A percentile compares a stretch with the other conserved stretches of the same genome.
Evolutionary conservation across 2,888 invertebrate genomes (phyloP).

Genomic region (Eustalomyia histrio): DNA sequence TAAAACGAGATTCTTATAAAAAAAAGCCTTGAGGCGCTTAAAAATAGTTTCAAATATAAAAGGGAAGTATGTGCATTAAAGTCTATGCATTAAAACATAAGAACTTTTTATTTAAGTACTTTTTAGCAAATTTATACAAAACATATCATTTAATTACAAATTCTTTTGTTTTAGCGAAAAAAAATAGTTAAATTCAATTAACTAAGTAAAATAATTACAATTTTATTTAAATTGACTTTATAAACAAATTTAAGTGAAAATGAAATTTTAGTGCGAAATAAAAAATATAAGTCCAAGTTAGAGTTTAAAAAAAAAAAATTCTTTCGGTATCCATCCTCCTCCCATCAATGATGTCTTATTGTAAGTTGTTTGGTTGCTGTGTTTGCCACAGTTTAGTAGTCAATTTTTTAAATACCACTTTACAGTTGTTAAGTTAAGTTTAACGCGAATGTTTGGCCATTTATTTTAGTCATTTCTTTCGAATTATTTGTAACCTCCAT

Average conservation of each 20-base stretch:
- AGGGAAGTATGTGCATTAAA: slow-evolving; percentile 27
- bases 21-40: slow-evolving; percentile 48
- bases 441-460: slow-evolving; percentile 58
- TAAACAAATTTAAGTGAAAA: too few species aligned
- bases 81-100: too few species aligned
- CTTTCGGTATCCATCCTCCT: slow-evolving; percentile 1
- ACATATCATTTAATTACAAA: too few species aligned
- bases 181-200: too few species aligned
- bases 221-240: too few species aligned
- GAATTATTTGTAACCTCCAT: slow-evolving; percentile 18
- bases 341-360: slow-evolving; percentile 23
- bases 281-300: too few species aligned
- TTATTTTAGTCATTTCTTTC: slow-evolving; percentile 49
- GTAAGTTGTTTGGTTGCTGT: slow-evolving; percentile 28
- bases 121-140: too few species aligned
- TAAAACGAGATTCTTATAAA: slow-evolving; percentile 52
- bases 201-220: too few species aligned
- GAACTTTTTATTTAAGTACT: too few species aligned
- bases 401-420: slow-evolving; percentile 64
- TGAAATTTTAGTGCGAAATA: too few species aligned
- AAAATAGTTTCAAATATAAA: slow-evolving; percentile 25
- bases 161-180: too few species aligned
- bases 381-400: slow-evolving; percentile 56
- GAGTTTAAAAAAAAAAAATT: too few species aligned
- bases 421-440: slow-evolving; percentile 57